phyloP scores from a whole-genome alignment of 2,797 vertebrate species.

The Sebastes itinus region DNA sequence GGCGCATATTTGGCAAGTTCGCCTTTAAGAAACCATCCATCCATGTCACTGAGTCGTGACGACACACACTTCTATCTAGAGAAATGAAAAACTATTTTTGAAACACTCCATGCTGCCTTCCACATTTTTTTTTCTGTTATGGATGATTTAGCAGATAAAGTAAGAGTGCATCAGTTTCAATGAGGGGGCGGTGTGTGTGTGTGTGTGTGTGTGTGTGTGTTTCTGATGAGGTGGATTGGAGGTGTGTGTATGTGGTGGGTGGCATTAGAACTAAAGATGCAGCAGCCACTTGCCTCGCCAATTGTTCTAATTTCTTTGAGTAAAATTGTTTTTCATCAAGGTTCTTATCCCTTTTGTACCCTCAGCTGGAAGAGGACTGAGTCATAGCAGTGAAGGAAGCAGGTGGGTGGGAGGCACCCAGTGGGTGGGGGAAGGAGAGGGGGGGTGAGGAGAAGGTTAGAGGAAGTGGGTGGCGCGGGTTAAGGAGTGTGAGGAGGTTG shows the following conservation, averaged over 20 bases:
- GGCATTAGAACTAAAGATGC: conserved; percentile 41
- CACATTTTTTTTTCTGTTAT: conserved; percentile 44
- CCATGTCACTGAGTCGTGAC: conserved; percentile 69
- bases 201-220: neutral
- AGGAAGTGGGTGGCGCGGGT: conserved; percentile 37
- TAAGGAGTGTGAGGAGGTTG: conserved; percentile 9
- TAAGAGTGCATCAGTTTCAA: conserved; percentile 41
- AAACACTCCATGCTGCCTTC: conserved; percentile 52
- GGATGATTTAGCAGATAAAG: conserved; percentile 60
- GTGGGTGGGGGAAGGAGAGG: conserved; percentile 11
- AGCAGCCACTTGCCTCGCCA: conserved; percentile 51
- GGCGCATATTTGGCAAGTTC: conserved; percentile 51
- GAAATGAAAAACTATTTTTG: conserved; percentile 73
- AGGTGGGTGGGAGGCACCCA: conserved; percentile 62
- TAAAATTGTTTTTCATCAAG: conserved; percentile 48
- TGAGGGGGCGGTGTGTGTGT: neutral
- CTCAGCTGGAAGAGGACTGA: conserved; percentile 68
- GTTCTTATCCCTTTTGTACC: conserved; percentile 59
- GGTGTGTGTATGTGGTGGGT: conserved; percentile 8
- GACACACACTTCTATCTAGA: conserved; percentile 69
- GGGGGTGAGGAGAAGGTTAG: conserved; percentile 23
- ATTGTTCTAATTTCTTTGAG: conserved; percentile 56
- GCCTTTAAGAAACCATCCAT: conserved; percentile 73
- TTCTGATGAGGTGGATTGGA: conserved; percentile 15
- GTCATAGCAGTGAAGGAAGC: conserved; percentile 69